Base-by-base conservation (phyloP, 2,113 vertebrate genomes). In the Rutilus rutilus region DNA sequence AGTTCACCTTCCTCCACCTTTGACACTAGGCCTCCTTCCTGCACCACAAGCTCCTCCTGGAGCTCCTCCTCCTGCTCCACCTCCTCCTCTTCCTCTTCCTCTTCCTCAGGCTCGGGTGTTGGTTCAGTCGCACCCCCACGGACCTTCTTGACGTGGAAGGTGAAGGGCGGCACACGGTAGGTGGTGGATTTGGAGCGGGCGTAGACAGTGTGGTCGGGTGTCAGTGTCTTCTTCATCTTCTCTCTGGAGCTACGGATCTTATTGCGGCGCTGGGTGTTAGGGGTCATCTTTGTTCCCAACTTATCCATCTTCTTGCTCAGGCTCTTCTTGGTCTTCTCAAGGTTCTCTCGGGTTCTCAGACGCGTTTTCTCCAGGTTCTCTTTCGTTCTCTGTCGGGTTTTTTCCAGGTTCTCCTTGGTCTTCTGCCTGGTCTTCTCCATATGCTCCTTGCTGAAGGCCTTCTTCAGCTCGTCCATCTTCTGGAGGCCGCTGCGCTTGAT, bases 141-240 rank as follows among this genome's bases (percentile, higher is more conserved):
- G 91, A 99, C 96, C 93, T 99, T 99, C 96, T 99, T 99, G 64
- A 99, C 98, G 0, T 98, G 96, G 93, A 99, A 99, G 83, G 98
- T 99, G 92, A 99, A 99, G 4, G 98, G 98, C 0, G 97, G 97
- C 85, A 99, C 98, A 62, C 97, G 98, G 94, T 99, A 99, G 86
- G 99, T 96, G 0, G 96, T 95, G 0, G 96, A 96, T 95, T 97
- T 98, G 90, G 97, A 97, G 88, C 97, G 96, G 62, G 97, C 95
- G 0, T 97, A 96, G 47, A 96, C 90, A 12, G 93, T 93, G 90
- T 98, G 97, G 91, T 97, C 97, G 0, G 97, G 97, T 1, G 95
- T 97, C 87, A 99, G 97, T 74, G 98, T 97, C 92, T 99, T 99
- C 91, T 96, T 97, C 90, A 97, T 88, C 92, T 97, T 99, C 33